These are phyloP conservation scores for Brachypodius melanocephalos DNA, from an alignment of 2,113 vertebrate species.

Conservation along the genomic window DNA sequence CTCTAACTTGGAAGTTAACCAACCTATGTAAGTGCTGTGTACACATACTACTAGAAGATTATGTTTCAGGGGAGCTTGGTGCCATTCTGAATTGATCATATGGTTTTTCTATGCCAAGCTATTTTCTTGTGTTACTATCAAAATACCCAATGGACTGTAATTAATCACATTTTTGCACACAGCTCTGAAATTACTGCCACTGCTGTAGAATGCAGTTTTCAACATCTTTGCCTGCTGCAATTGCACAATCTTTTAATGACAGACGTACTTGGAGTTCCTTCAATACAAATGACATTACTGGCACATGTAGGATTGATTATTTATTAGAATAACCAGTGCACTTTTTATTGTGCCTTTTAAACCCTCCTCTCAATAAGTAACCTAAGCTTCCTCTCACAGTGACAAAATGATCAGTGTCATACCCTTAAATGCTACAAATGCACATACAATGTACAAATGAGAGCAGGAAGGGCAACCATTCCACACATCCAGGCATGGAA, in stretches of 20 bases:
- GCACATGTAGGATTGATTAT: not conserved
- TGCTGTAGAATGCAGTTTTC: not conserved
- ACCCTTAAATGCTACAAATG: not conserved
- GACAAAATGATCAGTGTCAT: not conserved
- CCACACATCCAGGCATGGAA: rapidly evolving
- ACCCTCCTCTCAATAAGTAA: not conserved
- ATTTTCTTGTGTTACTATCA: not conserved
- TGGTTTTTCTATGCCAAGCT: not conserved
- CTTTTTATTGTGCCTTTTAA: not conserved
- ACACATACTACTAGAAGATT: not conserved
- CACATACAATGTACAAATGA: rapidly evolving
- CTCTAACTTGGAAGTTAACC: not conserved
- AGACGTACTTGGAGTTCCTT: conserved; percentile 40
- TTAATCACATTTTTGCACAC: not conserved
- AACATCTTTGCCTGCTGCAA: not conserved
- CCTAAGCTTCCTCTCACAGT: not conserved
- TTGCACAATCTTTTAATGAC: not conserved
- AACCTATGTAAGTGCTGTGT: not conserved
- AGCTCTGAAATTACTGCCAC: not conserved
- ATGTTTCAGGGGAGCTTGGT: not conserved
- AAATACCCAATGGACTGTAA: not conserved
- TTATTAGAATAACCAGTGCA: not conserved
- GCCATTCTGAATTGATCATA: not conserved
- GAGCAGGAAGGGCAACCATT: not conserved
- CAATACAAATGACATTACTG: conserved; percentile 17